These are phyloP conservation scores for Rostratula benghalensis DNA, from an alignment of 2,113 vertebrate genomes.

Conservation along the genomic window DNA sequence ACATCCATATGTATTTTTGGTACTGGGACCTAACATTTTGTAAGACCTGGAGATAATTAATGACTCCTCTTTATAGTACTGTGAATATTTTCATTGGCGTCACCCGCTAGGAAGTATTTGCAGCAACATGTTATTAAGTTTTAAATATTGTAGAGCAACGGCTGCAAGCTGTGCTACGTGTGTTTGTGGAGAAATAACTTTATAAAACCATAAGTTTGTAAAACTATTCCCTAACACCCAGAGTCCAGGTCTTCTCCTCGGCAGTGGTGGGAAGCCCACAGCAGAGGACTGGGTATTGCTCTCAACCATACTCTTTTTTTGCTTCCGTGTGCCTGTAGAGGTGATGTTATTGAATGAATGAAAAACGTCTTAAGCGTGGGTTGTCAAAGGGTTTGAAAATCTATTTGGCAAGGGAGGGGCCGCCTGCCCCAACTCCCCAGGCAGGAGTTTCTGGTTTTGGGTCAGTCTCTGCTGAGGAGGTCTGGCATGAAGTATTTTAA, in stretches of 20 bases:
- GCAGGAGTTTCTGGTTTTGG: neutral
- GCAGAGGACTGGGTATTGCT: neutral
- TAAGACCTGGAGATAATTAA: constrained; percentile 14
- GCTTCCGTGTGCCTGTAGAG: accelerated
- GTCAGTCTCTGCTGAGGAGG: neutral
- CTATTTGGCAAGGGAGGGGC: neutral
- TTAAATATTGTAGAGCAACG: neutral
- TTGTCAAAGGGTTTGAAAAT: neutral
- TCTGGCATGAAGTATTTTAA: neutral
- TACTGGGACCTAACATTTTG: neutral
- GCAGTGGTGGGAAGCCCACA: neutral
- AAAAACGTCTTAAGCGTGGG: neutral
- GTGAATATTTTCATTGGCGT: constrained; percentile 5
- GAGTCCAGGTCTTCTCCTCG: neutral
- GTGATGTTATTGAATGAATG: neutral
- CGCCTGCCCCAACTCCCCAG: accelerated
- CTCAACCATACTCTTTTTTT: accelerated
- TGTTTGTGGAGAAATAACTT: neutral
- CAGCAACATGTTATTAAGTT: constrained; percentile 15
- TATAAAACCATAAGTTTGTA: neutral
- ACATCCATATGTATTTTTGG: neutral
- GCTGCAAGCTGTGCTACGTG: neutral
- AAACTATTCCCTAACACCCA: neutral
- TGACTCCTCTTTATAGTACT: neutral
- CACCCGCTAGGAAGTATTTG: neutral